phyloP scores from a whole-genome alignment of 1,140 invertebrate species.

The Rhagoletis zephyria region DNA sequence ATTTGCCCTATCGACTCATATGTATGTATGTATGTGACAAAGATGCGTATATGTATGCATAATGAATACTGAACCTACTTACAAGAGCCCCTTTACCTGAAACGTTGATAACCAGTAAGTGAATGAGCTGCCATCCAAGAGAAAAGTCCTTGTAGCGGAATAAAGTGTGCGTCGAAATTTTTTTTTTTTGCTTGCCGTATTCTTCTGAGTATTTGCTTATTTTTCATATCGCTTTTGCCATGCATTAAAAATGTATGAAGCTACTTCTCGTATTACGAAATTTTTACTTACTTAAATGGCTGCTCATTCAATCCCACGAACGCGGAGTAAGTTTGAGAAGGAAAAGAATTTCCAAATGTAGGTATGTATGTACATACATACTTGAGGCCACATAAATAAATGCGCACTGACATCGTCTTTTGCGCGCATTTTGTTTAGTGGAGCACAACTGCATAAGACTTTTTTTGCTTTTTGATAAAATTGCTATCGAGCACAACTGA shows the following conservation, averaged over 20 bases:
- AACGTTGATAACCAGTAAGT: slow-evolving; percentile 33
- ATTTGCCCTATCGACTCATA: not conserved
- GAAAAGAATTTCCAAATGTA: not conserved
- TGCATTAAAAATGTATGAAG: slow-evolving; percentile 22
- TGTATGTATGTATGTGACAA: not conserved
- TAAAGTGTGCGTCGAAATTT: not conserved
- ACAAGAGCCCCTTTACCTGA: not conserved
- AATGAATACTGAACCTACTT: not conserved
- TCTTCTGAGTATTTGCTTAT: not conserved
- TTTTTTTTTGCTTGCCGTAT: slow-evolving; percentile 11
- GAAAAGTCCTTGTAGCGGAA: not conserved
- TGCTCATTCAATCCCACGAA: not conserved
- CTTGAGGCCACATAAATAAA: not conserved
- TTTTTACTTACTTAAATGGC: not conserved
- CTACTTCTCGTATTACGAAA: not conserved
- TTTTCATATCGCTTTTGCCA: not conserved
- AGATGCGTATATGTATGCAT: not conserved
- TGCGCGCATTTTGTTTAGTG: slow-evolving; percentile 23
- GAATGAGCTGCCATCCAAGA: slow-evolving; percentile 21
- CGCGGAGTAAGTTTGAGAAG: not conserved
- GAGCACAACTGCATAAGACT: not conserved
- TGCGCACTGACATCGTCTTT: slow-evolving; percentile 24
- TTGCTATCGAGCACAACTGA: slow-evolving; percentile 29
- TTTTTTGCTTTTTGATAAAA: not conserved
- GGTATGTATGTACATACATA: not conserved